Conservation (phyloP, 1,140 invertebrate genomes). For the Nilaparvata lugens region DNA sequence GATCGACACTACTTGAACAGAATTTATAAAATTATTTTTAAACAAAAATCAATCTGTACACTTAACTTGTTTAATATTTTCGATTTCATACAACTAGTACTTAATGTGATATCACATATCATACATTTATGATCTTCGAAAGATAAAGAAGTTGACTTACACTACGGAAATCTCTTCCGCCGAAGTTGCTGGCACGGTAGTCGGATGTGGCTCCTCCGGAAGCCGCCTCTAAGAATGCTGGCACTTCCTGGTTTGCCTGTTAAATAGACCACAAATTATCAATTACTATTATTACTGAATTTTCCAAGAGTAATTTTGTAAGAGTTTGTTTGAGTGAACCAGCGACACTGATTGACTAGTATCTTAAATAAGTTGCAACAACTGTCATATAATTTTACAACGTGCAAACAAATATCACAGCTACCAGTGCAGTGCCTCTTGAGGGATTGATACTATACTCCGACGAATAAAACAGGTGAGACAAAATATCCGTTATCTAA, state of each 20-base stretch:
- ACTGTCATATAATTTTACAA: too few species aligned
- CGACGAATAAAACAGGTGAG: too few species aligned
- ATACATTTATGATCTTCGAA: too few species aligned
- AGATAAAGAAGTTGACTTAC: slow-evolving; percentile 1
- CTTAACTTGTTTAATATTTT: too few species aligned
- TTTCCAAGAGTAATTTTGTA: background rate
- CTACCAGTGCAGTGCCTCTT: background rate
- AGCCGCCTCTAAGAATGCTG: slow-evolving; percentile 62
- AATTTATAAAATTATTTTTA: too few species aligned
- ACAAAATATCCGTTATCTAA: too few species aligned
- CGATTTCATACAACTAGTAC: too few species aligned
- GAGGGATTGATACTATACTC: background rate
- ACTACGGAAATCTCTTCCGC: slow-evolving; percentile 12
- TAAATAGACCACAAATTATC: slow-evolving; percentile 44
- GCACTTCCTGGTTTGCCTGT: slow-evolving; percentile 94
- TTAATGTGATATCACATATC: too few species aligned
- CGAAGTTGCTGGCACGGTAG: background rate
- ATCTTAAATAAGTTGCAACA: background rate
- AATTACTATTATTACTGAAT: background rate
- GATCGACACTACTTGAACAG: too few species aligned
- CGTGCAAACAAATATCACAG: background rate
- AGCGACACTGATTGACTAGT: too few species aligned
- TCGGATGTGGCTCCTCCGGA: slow-evolving; percentile 34
- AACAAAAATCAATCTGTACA: too few species aligned
- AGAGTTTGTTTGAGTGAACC: too few species aligned